A percentile compares a stretch with the other conserved stretches of the same genome.
Evolutionary conservation across 92 coral and sea anemone species (phyloP).

Genomic region (Palythoa grandiflora): DNA sequence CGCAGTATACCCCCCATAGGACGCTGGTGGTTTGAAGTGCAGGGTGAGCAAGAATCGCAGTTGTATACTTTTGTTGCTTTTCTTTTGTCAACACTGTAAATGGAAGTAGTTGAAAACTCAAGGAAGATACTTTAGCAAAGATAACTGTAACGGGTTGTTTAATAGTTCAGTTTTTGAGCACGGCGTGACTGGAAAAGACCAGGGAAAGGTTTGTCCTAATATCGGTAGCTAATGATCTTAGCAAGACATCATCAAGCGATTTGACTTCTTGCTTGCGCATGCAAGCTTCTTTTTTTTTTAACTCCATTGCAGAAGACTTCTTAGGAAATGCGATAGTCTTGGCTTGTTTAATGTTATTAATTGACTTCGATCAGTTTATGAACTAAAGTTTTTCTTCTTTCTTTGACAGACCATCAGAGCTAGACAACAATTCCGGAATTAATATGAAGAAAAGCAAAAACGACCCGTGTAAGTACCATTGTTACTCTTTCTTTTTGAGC

Average conservation of each 20-base stretch:
- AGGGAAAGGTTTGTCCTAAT: not conserved
- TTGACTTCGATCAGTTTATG: not conserved
- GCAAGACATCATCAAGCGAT: not conserved
- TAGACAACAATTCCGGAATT: constrained; percentile 30
- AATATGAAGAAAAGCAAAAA: constrained; percentile 54
- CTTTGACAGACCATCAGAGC: not conserved
- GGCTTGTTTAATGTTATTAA: not conserved
- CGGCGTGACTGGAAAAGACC: not conserved
- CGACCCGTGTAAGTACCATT: constrained; percentile 65
- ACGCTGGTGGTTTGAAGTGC: not conserved
- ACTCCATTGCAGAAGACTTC: not conserved
- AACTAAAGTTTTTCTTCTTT: not conserved
- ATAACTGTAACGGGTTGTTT: constrained; percentile 6
- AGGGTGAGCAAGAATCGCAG: not conserved
- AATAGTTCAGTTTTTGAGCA: not conserved
- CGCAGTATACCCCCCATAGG: constrained; percentile 9
- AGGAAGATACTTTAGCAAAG: not conserved
- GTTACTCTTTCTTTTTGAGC: not conserved
- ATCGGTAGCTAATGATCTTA: not conserved
- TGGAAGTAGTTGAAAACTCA: constrained; percentile 10
- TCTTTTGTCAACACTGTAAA: constrained; percentile 16
- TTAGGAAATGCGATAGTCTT: not conserved
- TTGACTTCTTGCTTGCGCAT: not conserved
- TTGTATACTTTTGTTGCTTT: no score
- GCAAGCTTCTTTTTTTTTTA: not conserved